Conservation (phyloP, 1,140 invertebrate genomes). For the Samia ricini region DNA sequence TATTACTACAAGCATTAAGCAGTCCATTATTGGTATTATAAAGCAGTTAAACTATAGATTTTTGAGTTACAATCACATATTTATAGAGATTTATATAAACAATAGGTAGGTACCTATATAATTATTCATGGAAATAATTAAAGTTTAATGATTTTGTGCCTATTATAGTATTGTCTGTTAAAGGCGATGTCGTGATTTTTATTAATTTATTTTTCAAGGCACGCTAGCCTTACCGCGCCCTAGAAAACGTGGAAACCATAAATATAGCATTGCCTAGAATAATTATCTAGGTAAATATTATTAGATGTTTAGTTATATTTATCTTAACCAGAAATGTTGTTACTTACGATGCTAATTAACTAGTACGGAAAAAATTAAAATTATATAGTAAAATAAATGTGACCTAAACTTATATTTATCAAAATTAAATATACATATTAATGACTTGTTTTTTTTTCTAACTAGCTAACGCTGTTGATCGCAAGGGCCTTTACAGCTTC, state of each 20-base stretch:
- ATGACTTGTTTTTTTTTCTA: too few species aligned
- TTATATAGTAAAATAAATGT: neutral
- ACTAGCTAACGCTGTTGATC: too few species aligned
- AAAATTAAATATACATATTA: too few species aligned
- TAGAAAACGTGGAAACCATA: neutral
- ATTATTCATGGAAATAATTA: neutral
- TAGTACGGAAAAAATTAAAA: too few species aligned
- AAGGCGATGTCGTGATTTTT: conserved; percentile 3
- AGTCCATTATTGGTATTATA: neutral
- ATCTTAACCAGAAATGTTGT: too few species aligned
- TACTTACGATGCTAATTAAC: too few species aligned
- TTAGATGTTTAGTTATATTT: too few species aligned
- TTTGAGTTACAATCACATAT: neutral
- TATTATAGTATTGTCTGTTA: neutral
- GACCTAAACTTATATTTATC: too few species aligned
- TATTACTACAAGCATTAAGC: too few species aligned
- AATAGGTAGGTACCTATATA: neutral
- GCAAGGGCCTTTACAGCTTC: too few species aligned
- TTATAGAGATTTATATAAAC: neutral
- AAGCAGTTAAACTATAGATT: neutral
- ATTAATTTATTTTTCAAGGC: conserved; percentile 5
- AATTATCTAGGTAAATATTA: too few species aligned
- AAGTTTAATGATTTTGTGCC: conserved; percentile 2
- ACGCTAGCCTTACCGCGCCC: conserved; percentile 1
- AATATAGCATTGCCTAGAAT: neutral